phyloP scores from a whole-genome alignment of 1,140 invertebrate species.

The Drosophila parvula region DNA sequence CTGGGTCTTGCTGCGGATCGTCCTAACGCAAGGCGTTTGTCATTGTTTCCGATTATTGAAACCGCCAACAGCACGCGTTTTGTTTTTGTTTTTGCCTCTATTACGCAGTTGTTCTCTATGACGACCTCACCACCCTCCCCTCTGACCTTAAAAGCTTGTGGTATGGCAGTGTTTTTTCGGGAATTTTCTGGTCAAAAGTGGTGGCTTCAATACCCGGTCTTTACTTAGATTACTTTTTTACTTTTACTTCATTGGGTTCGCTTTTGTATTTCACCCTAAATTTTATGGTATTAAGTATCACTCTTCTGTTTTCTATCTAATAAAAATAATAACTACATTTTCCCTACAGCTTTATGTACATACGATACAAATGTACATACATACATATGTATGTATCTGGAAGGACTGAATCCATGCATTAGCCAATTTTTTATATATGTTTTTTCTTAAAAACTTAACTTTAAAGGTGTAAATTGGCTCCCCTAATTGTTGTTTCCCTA shows the following conservation, averaged over 20 bases:
- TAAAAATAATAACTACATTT: background rate
- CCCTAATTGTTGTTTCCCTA: background rate
- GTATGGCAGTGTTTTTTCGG: constrained; percentile 15
- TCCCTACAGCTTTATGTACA: background rate
- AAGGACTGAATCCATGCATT: background rate
- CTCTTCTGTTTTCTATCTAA: background rate
- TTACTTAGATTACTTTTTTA: too few relatives aligned
- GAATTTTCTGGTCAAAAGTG: constrained; percentile 15
- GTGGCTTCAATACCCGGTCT: background rate
- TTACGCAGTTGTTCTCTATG: constrained; percentile 59
- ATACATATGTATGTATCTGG: background rate
- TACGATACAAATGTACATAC: too few relatives aligned
- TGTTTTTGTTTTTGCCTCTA: constrained; percentile 38
- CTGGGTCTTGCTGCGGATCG: background rate
- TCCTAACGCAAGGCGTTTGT: constrained; percentile 41
- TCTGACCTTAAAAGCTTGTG: background rate
- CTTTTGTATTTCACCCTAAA: background rate
- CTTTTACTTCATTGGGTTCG: background rate
- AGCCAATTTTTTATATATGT: background rate
- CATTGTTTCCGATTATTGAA: constrained; percentile 29
- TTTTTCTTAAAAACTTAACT: background rate
- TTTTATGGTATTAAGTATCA: background rate
- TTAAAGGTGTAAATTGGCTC: background rate
- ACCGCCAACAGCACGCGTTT: constrained; percentile 14
- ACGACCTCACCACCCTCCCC: background rate